Base-by-base conservation (phyloP, 2,113 vertebrate genomes). In the Coryphaenoides rupestris region DNA sequence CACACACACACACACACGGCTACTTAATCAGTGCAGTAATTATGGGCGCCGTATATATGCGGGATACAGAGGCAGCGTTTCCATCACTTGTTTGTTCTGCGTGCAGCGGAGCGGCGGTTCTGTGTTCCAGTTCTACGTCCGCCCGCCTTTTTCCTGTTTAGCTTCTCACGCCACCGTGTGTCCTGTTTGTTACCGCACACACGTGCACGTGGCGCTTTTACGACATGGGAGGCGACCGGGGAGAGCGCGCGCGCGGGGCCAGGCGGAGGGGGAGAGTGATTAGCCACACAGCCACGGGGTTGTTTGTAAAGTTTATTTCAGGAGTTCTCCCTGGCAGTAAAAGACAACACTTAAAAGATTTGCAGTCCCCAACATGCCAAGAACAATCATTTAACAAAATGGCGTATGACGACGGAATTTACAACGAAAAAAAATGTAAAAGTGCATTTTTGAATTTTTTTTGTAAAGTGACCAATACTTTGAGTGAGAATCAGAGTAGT, bases 301-400 rank as follows among this genome's bases (percentile, higher is more conserved):
- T 75, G 66, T 69, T 76, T 73, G 81, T 65, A 78, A 79, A 87
- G 86, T 91, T 92, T 90, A 88, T 91, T 92, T 91, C 86, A 82
- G 81, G 88, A 88, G 87, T 89, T 87, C 80, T 88, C 90, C 82
- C 87, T 89, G 88, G 89, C 93, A 94, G 93, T 92, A 90, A 92
- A 93, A 92, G 93, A 95, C 93, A 93, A 95, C 94, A 93, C 90
- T 92, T 93, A 96, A 91, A 95, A 92, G 91, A n/a, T 87, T 90
- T 92, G 92, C 93, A 93, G 92, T 94, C 95, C 33, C 89, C 92
- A 90, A 95, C 96, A 98, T 99, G 96, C 97, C n/a, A n/a, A 96
- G 92, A 93, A 95, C 92, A 94, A 94, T 94, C 91, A 93, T 76
- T 67, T 89, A 93, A 92, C 89, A 79, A 40, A 85, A 83, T 65